phyloP scores from a whole-genome alignment of 2,888 invertebrate genomes.

The Caenorhabditis sp. region DNA sequence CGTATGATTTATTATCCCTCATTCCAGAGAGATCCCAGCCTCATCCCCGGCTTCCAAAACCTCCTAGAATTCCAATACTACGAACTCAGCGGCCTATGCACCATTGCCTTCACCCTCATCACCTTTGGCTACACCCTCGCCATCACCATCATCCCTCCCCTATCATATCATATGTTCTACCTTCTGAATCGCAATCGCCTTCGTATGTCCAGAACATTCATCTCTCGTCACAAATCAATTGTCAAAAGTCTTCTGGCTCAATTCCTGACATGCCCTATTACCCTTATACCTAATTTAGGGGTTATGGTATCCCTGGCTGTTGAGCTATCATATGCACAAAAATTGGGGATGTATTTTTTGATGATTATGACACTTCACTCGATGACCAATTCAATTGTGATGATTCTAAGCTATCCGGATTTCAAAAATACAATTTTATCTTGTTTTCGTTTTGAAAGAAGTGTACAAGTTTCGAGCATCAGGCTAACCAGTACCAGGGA shows the following conservation, averaged over 20 bases:
- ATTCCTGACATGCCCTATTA: conserved; percentile 3
- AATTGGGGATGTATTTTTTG: too few relatives aligned
- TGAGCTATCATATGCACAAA: neutral
- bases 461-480: too few relatives aligned
- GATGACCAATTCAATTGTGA: too few relatives aligned
- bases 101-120: neutral
- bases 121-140: neutral
- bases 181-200: neutral
- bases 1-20: too few relatives aligned
- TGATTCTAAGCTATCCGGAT: too few relatives aligned
- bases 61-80: conserved; percentile 13
- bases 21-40: neutral
- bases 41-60: neutral
- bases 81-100: neutral
- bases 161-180: neutral
- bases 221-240: neutral
- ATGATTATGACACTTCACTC: too few relatives aligned
- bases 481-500: too few relatives aligned
- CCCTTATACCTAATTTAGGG: neutral
- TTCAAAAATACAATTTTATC: too few relatives aligned
- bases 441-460: too few relatives aligned
- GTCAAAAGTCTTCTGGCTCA: conserved; percentile 15
- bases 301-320: neutral
- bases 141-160: neutral
- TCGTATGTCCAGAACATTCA: neutral